These are phyloP conservation scores for Erebia ligea DNA, from an alignment of 2,888 invertebrate genomes.

Conservation along the genomic window DNA sequence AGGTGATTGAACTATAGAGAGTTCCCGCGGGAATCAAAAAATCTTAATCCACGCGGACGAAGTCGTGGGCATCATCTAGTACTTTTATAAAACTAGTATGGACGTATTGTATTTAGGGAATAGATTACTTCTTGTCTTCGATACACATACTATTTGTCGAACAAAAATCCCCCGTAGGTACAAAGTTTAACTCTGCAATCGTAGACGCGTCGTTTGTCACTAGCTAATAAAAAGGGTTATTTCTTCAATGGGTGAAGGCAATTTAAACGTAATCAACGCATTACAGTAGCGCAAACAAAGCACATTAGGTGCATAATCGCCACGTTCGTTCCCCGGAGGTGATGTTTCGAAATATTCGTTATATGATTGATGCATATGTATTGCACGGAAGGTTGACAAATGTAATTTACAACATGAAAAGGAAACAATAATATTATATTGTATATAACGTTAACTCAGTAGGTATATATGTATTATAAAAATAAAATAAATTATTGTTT, in stretches of 20 bases:
- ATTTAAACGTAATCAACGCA: conserved; percentile 68
- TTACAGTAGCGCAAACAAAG: conserved; percentile 57
- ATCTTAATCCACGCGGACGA: too few species aligned
- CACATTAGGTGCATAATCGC: conserved; percentile 61
- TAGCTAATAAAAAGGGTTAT: conserved; percentile 43
- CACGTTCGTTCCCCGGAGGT: conserved; percentile 56
- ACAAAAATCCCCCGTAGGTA: not conserved
- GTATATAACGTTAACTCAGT: not conserved
- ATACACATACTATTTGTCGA: not conserved
- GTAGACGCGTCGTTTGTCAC: conserved; percentile 16
- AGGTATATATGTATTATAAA: not conserved
- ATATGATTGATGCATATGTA: conserved; percentile 29
- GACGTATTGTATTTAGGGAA: too few species aligned
- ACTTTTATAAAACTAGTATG: too few species aligned
- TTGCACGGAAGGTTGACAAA: conserved; percentile 31
- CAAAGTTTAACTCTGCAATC: not conserved
- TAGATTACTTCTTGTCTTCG: too few species aligned
- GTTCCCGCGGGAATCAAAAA: too few species aligned
- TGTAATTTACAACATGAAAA: conserved; percentile 26
- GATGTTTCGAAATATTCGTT: conserved; percentile 57
- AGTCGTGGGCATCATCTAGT: too few species aligned
- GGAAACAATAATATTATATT: too few species aligned
- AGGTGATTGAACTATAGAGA: too few species aligned
- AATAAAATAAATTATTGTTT: not conserved
- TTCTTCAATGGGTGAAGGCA: conserved; percentile 58